These are phyloP conservation scores for Thumatha senex DNA, from an alignment of 2,888 invertebrate genomes.

Conservation along the genomic window DNA sequence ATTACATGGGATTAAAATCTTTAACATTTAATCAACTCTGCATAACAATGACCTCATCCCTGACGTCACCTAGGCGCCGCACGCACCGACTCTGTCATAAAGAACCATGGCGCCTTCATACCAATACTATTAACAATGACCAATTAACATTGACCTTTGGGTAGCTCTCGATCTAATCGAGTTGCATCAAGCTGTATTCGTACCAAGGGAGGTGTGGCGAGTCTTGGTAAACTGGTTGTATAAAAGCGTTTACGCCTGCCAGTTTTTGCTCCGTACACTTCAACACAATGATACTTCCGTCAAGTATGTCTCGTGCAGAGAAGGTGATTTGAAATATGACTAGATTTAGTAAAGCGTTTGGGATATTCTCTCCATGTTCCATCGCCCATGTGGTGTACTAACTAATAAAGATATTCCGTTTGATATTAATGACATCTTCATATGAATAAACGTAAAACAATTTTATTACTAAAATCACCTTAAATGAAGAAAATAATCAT, in stretches of 20 bases:
- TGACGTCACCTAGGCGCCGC: conserved; percentile 53
- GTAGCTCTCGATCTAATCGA: conserved; percentile 18
- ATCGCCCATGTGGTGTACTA: too few species aligned
- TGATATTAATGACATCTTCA: too few species aligned
- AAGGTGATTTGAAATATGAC: conserved; percentile 14
- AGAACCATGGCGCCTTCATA: conserved; percentile 55
- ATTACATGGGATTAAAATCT: conserved; percentile 21
- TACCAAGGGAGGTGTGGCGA: conserved; percentile 17
- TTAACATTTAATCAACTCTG: conserved; percentile 34
- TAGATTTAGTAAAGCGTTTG: neutral
- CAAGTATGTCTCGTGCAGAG: conserved; percentile 22
- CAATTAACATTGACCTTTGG: conserved; percentile 35
- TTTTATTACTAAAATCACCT: too few species aligned
- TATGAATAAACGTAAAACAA: too few species aligned
- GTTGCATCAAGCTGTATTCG: conserved; percentile 21
- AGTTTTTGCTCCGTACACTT: conserved; percentile 36
- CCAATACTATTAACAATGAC: conserved; percentile 44
- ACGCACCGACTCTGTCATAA: conserved; percentile 58
- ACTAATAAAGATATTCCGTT: too few species aligned
- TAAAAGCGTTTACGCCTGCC: conserved; percentile 40
- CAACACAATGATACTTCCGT: conserved; percentile 46
- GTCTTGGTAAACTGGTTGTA: conserved; percentile 22
- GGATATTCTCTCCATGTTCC: too few species aligned
- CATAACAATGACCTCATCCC: conserved; percentile 43
- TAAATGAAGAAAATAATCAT: too few species aligned